Conservation (phyloP, 37 sponge, comb jelly and placozoan genomes). For the Beroe ovata region DNA sequence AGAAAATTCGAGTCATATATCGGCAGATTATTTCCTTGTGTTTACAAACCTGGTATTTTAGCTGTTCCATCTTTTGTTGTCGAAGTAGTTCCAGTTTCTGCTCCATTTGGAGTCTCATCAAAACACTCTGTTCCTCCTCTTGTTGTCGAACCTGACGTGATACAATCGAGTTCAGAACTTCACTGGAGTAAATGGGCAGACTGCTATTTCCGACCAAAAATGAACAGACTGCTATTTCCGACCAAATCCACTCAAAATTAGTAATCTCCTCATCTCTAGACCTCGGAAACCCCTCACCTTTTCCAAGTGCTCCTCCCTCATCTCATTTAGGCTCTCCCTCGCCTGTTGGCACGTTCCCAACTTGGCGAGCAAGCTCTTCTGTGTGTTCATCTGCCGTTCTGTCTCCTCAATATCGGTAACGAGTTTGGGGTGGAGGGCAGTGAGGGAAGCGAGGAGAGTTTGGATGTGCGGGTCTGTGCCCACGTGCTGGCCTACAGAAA, state of each 20-base stretch:
- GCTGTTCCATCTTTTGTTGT: conserved; percentile 90
- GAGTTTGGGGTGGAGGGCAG: conserved; percentile 57
- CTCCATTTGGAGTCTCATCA: conserved; percentile 93
- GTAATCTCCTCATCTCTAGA: no score
- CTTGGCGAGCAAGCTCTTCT: conserved; percentile 19
- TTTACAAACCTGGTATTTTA: conserved; percentile 75
- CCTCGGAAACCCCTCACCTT: no score
- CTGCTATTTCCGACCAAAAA: no score
- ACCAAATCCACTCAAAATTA: no score
- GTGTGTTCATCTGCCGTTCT: conserved; percentile 62
- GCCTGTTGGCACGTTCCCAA: conserved; percentile 39
- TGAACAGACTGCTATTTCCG: no score
- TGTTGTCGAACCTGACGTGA: conserved; percentile 82
- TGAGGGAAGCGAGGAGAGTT: conserved; percentile 54
- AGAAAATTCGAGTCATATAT: no score
- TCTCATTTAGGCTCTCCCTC: conserved; percentile 56
- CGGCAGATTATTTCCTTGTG: no score
- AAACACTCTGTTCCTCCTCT: conserved; percentile 79
- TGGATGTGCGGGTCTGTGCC: conserved; percentile 67
- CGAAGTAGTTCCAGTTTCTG: conserved; percentile 87
- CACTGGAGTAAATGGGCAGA: no score
- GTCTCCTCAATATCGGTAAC: conserved; percentile 56
- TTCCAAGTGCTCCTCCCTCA: conserved; percentile 62
- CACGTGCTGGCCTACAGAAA: conserved; percentile 33
- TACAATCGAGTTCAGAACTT: no score